Percentiles rank a stretch among this genome's conserved stretches.
These are phyloP conservation scores for Eugnorisma glareosa DNA, from an alignment of 2,888 invertebrate genomes.

Conservation along the genomic window DNA sequence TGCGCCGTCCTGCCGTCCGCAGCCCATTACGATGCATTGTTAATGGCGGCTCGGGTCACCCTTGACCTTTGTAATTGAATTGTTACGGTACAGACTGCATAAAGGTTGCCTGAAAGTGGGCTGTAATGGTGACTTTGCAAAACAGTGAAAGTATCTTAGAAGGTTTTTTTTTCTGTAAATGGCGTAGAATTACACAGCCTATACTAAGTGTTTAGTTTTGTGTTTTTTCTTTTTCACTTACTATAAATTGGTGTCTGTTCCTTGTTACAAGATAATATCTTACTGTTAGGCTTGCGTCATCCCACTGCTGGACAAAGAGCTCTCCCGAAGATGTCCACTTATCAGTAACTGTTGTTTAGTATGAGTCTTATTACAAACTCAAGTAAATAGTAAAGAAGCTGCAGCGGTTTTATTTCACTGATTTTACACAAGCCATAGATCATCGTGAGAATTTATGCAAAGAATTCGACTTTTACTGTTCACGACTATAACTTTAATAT, in stretches of 20 bases:
- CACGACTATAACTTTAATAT: slow-evolving; percentile 6
- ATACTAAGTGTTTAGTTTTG: neutral
- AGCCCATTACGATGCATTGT: slow-evolving; percentile 52
- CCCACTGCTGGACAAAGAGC: neutral
- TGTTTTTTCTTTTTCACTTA: neutral
- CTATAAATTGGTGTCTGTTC: neutral
- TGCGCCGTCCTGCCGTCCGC: slow-evolving; percentile 18
- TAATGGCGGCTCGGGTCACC: slow-evolving; percentile 35
- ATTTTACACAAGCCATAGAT: neutral
- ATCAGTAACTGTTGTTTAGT: neutral
- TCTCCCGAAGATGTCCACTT: neutral
- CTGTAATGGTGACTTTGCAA: slow-evolving; percentile 19
- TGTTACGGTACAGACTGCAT: slow-evolving; percentile 23
- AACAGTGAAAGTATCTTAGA: neutral
- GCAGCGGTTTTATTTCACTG: neutral
- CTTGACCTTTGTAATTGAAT: slow-evolving; percentile 52
- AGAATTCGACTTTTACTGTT: neutral
- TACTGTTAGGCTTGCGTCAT: neutral
- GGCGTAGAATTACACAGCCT: neutral
- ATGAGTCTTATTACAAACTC: neutral
- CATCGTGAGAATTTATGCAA: neutral
- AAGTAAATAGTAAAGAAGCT: neutral
- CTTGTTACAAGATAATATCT: neutral
- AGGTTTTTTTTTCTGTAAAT: neutral
- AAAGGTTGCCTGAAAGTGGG: slow-evolving; percentile 1